Percentiles rank a stretch among this genome's conserved stretches.
Evolutionary conservation across 2,888 invertebrate genomes (phyloP).

Genomic region (Nemotelus pantherinus): DNA sequence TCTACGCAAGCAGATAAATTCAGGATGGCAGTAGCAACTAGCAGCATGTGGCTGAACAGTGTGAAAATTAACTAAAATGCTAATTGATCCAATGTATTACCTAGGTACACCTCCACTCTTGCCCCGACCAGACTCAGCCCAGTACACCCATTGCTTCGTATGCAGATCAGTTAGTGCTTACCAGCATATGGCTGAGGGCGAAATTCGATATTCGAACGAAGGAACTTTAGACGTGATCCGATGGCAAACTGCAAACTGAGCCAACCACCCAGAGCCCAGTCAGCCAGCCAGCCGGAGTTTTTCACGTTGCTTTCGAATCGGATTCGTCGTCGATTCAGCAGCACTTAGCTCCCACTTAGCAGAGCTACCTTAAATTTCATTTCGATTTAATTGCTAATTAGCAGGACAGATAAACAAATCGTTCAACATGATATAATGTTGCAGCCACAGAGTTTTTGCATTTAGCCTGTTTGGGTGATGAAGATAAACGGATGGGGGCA

Average conservation of each 20-base stretch:
- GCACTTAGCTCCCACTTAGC: conserved; percentile 3
- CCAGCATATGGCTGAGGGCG: neutral
- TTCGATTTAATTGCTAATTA: conserved; percentile 31
- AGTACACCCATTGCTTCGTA: neutral
- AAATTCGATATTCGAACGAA: no score
- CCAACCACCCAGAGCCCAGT: no score
- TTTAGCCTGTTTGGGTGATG: neutral
- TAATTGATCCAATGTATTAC: conserved; percentile 19
- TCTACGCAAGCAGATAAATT: neutral
- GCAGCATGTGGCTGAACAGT: conserved; percentile 25
- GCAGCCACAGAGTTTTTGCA: neutral
- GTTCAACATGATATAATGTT: conserved; percentile 4
- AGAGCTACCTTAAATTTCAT: conserved; percentile 24
- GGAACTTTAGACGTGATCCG: no score
- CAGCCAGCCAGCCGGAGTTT: no score
- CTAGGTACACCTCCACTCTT: conserved; percentile 6
- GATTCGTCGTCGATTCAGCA: conserved; percentile 9
- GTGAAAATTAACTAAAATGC: conserved; percentile 40
- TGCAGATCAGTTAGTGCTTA: conserved; percentile 11
- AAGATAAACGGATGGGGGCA: no score
- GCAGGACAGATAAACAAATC: conserved; percentile 7
- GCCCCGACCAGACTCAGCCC: neutral
- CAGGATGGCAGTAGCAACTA: neutral
- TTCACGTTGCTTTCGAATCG: neutral
- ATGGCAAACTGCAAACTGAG: no score